Base-by-base conservation (phyloP, 1,140 invertebrate genomes). In the Drosophila miranda region DNA sequence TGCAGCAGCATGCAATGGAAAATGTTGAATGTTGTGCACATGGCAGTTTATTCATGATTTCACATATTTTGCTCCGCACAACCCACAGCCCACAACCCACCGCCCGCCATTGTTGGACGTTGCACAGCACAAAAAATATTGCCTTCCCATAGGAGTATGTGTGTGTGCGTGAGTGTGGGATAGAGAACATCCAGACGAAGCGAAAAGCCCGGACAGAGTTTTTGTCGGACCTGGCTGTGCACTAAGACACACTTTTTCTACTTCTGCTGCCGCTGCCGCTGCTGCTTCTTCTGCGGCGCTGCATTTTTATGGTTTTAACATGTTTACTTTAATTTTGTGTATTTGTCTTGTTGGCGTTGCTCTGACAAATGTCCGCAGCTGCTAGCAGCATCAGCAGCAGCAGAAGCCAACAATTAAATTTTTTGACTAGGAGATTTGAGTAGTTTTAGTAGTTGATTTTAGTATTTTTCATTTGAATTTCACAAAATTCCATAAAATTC, bases 1-100 rank as follows among this genome's bases (percentile, higher is more conserved):
- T 44, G 59, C 30, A 26, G 58, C 38, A 42, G 28, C 41, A 38
- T 26, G 73, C 59, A 52, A 55, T 42, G 58, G 44, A 55, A 72
- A 72, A 80, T 80, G 64, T 74, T 86, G 77, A 86, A 81, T 78
- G 82, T 63, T 87, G 76, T 87, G 82, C 82, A 87, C 82, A 87
- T 87, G 82, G 82, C 82, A 87, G 82, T 87, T 87, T 87, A 87
- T 87, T 87, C 82, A 87, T 87, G 82, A 87, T 87, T 87, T 87
- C 82, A 87, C 82, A 87, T 87, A 87, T 87, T 82, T 87, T 51
- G 69, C 71, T 30, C 49, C 28, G 28, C 28, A 49, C 48, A 14
- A 70, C 69, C 55, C 21, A n/a, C 23, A 4, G 23, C 23, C 23
- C 44, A 38, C 19, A 19, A 19, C 23, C 23, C 44, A 38, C 30